Evolutionary conservation across 1,140 invertebrate species (phyloP), one percentile per base, ranked within the genome.

Genomic region (Stegodyphus mimosarum): DNA sequence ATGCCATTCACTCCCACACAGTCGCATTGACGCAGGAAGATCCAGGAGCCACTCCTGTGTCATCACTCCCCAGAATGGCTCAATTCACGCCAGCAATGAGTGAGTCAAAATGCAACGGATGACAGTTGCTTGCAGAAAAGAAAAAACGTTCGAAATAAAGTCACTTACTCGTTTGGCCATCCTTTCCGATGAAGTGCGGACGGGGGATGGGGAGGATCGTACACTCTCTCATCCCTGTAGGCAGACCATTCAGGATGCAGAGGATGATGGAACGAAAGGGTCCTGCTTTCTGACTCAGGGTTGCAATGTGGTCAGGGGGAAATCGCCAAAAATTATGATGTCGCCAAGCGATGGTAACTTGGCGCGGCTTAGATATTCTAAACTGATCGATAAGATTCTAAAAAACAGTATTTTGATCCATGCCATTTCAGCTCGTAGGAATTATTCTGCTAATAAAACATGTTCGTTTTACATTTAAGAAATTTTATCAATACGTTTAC

Each of bases 131-230:
- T 33, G 33, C 33, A 33, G 33, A 33, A 33, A 33, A 33, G 33
- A 33, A 33, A 33, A 33, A 33, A 33, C 1, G 33, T 33, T 33
- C 33, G 33, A 33, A 33, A 33, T 33, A 15, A 60, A 60, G 15
- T 11, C 1, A 83, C 70, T 83, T 67, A 83, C 80, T 67, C 80
- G 73, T 49, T 74, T 67, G 53, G 33, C 80, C 80, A 83, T 83
- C 71, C 60, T 6, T 52, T 60, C 55, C 55, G 55, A 9, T 9
- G 55, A 60, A 11, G 55, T 60, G 55, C 9, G 15, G 55, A 49
- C 66, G 10, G 49, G 33, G 49, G 60, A 50, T 50, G 80, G 63
- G 55, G 80, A 74, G 63, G 71, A 60, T 55, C 66, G 71, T 33
- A 11, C 60, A 52, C 78, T 53, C 70, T 67, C 69, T 81, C 78